phyloP scores from a whole-genome alignment of 2,888 invertebrate genomes.

The Osmoderma eremita region DNA sequence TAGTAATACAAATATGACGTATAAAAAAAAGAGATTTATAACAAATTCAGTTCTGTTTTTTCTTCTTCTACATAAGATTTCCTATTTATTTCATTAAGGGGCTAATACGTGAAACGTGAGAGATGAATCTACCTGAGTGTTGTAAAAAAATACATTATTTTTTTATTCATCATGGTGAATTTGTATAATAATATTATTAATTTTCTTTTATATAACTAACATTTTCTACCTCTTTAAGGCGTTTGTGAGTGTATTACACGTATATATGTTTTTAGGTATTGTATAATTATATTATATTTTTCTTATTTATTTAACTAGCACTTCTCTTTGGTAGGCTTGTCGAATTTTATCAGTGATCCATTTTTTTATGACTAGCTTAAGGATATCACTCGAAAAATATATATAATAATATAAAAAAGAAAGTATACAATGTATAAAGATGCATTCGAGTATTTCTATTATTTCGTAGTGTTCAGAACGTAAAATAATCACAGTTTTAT shows the following conservation, averaged over 20 bases:
- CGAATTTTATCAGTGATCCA: conserved; percentile 32
- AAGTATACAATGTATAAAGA: conserved; percentile 31
- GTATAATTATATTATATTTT: conserved; percentile 45
- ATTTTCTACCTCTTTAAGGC: conserved; percentile 39
- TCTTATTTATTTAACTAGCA: conserved; percentile 45
- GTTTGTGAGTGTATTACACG: conserved; percentile 33
- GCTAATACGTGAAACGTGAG: conserved; percentile 35
- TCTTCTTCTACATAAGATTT: conserved; percentile 36
- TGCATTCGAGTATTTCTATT: neutral
- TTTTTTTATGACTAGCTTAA: conserved; percentile 53
- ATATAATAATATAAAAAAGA: conserved; percentile 28
- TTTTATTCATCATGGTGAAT: conserved; percentile 26
- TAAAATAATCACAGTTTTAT: conserved; percentile 26
- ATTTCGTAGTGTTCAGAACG: conserved; percentile 24
- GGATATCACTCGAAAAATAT: conserved; percentile 52
- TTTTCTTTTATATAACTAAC: conserved; percentile 31
- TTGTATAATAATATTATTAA: conserved; percentile 29
- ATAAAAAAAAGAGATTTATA: conserved; percentile 39
- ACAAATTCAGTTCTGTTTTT: conserved; percentile 46
- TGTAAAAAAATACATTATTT: conserved; percentile 53
- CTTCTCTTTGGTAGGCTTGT: conserved; percentile 52
- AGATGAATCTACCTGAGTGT: conserved; percentile 54
- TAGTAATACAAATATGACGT: conserved; percentile 39
- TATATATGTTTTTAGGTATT: conserved; percentile 45
- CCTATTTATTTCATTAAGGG: conserved; percentile 3